phyloP scores from a whole-genome alignment of 2,113 vertebrate species.

The Bucco capensis region DNA sequence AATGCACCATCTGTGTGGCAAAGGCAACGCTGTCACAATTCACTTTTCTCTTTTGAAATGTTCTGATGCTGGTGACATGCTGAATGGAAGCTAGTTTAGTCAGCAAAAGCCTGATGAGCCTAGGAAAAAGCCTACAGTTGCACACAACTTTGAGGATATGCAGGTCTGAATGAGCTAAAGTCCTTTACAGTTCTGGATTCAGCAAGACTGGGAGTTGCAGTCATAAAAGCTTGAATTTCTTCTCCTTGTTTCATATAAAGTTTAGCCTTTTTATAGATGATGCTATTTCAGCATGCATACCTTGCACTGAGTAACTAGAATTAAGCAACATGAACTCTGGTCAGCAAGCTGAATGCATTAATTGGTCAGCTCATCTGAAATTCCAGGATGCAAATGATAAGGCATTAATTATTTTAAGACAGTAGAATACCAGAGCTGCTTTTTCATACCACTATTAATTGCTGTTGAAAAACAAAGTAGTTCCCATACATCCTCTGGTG shows the following conservation, averaged over 20 bases:
- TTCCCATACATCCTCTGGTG: background rate
- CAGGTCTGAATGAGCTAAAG: background rate
- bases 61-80: background rate
- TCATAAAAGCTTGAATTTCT: background rate
- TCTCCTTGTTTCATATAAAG: background rate
- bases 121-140: background rate
- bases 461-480: background rate
- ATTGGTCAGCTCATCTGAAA: background rate
- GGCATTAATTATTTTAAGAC: background rate
- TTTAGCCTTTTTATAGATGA: background rate
- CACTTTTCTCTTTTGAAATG: constrained; percentile 2
- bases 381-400: background rate
- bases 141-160: background rate
- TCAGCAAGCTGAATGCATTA: background rate
- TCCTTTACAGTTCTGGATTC: background rate
- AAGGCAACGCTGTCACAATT: constrained; percentile 20
- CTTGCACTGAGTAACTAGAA: background rate
- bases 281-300: background rate
- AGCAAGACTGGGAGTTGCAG: background rate
- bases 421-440: background rate
- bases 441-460: background rate
- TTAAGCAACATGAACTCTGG: background rate
- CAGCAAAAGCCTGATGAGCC: constrained; percentile 16
- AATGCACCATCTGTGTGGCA: constrained; percentile 33
- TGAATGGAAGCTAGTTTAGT: constrained; percentile 3